Conservation (phyloP, 92 coral and sea anemone species). For the Parazoanthus darwini region DNA sequence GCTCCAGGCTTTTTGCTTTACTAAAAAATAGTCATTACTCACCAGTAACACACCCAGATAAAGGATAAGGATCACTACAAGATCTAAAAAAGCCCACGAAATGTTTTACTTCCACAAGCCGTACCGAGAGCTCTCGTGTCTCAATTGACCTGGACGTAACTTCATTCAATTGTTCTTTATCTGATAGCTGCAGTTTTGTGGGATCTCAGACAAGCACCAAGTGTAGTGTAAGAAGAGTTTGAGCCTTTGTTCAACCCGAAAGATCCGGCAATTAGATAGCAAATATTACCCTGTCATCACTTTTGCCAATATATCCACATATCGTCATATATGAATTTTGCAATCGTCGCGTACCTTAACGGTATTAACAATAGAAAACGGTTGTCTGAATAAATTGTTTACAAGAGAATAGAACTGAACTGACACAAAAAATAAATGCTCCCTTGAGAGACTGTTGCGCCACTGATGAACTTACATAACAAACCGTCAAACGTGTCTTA, state of each 20-base stretch:
- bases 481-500: background rate
- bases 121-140: no score
- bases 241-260: background rate
- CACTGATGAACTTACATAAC: background rate
- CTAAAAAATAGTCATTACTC: no score
- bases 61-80: no score
- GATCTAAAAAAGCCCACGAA: no score
- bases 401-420: background rate
- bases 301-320: background rate
- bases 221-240: background rate
- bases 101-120: no score
- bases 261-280: slow-evolving; percentile 5
- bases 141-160: no score
- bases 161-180: no score
- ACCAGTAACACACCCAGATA: no score
- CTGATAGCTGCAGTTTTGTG: no score
- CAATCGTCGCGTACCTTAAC: background rate
- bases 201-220: background rate
- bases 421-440: background rate
- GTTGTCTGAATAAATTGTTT: background rate
- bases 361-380: background rate
- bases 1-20: no score
- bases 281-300: background rate
- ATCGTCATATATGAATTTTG: background rate
- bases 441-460: slow-evolving; percentile 5